Evolutionary conservation across 2,113 vertebrate genomes (phyloP), one percentile per base, ranked within the genome.

Genomic region (Xiphorhynchus elegans): DNA sequence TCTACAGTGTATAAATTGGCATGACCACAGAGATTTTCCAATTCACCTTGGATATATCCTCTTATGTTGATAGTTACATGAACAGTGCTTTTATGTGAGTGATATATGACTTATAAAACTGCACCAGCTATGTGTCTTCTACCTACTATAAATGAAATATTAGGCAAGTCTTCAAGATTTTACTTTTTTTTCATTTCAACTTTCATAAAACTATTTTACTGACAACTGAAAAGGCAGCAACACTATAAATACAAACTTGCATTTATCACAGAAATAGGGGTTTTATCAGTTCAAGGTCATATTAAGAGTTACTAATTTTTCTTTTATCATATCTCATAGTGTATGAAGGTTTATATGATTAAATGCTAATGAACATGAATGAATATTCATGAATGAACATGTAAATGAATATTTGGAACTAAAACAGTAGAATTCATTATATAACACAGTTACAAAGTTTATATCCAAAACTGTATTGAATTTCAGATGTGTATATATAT

Each of bases 11-110:
- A 63, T 46, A 89, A 96, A 66, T 58, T 76, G 60, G 35, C 52
- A 31, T 44, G 46, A 68, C 3, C 8, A 73, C 39, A 84, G 20
- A 92, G 31, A 63, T 72, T 93, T 95, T 84, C n/a, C 10, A 89
- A 6, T 94, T 96, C 93, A 96, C 94, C 91, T 89, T 96, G 89
- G 49, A 13, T 82, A 58, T 46, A 50, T 91, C 87, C 89, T 89
- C 40, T 89, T 81, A 75, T 40, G 62, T 64, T 96, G 82, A 88
- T 90, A 76, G 73, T 75, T 82, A 90, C 82, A 62, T 88, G 95
- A 87, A 75, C 35, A 91, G 58, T 2, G 0, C 26, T 87, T 87
- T 94, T 95, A 83, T 84, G 59, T 39, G 55, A 37, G 44, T 90
- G 83, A 91, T 95, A 40, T 64, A 96, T 60, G 81, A 87, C 81